Evolutionary conservation across 2,888 invertebrate species (phyloP).

Genomic region (Serrognathus titanus): DNA sequence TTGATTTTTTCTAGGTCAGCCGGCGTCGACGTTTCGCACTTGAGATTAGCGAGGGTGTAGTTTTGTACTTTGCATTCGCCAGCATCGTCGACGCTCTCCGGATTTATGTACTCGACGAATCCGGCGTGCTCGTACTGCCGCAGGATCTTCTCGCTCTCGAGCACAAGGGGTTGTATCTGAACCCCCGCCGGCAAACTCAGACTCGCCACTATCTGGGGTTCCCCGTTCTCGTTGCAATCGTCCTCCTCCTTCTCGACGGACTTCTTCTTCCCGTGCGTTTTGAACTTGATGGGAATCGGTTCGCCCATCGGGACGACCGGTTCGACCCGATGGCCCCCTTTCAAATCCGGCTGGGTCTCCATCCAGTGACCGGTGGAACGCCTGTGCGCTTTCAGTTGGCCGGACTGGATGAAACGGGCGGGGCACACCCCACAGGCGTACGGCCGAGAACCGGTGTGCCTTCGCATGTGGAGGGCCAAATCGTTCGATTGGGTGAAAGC

Average conservation of each 20-base stretch:
- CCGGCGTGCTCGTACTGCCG: slow-evolving; percentile 33
- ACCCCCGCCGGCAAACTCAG: slow-evolving; percentile 6
- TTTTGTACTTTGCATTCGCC: slow-evolving; percentile 24
- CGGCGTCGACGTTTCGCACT: slow-evolving; percentile 17
- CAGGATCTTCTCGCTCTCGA: slow-evolving; percentile 37
- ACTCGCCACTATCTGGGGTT: slow-evolving; percentile 19
- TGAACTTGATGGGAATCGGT: slow-evolving; percentile 45
- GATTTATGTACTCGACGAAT: slow-evolving; percentile 20
- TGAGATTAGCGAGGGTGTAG: slow-evolving; percentile 20
- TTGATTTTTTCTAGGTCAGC: slow-evolving; percentile 12
- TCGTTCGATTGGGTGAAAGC: slow-evolving; percentile 71
- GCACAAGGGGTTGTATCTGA: slow-evolving; percentile 33
- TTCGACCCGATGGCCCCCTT: slow-evolving; percentile 48
- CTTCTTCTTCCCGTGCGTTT: slow-evolving; percentile 39
- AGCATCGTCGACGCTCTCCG: slow-evolving; percentile 12
- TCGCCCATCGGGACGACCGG: slow-evolving; percentile 45
- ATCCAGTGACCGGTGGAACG: slow-evolving; percentile 59
- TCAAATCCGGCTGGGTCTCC: slow-evolving; percentile 47
- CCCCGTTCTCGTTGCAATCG: slow-evolving; percentile 13
- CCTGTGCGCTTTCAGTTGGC: slow-evolving; percentile 61
- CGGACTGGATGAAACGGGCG: slow-evolving; percentile 63
- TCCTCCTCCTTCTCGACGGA: slow-evolving; percentile 19
- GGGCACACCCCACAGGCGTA: slow-evolving; percentile 66
- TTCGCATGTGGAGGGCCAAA: slow-evolving; percentile 63
- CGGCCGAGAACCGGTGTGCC: slow-evolving; percentile 67